These are phyloP conservation scores for Atherinosoma microstoma DNA, from an alignment of 2,797 vertebrate species.

Conservation along the genomic window DNA sequence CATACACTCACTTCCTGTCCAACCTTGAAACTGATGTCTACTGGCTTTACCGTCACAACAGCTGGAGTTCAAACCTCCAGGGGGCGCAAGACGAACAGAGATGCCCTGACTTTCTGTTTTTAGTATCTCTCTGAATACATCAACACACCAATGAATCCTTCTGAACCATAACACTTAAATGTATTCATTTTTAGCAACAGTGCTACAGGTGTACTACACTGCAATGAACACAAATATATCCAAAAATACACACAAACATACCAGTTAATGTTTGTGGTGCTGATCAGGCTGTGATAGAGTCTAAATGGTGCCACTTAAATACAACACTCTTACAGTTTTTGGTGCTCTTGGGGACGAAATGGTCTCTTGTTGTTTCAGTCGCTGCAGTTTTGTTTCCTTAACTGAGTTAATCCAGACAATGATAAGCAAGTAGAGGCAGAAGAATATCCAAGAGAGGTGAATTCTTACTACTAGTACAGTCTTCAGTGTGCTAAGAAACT, in stretches of 20 bases:
- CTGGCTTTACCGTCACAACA: constrained; percentile 62
- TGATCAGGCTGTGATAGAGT: constrained; percentile 62
- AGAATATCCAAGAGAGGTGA: constrained; percentile 12
- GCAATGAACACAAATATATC: constrained; percentile 46
- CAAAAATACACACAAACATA: constrained; percentile 29
- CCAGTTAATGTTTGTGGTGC: constrained; percentile 66
- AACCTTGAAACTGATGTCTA: constrained; percentile 75
- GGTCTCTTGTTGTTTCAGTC: constrained; percentile 67
- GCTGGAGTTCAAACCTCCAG: constrained; percentile 57
- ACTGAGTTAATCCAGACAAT: constrained; percentile 28
- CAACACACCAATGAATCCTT: constrained; percentile 53
- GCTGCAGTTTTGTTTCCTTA: constrained; percentile 44
- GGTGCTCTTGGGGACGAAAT: constrained; percentile 70
- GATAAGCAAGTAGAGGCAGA: constrained; percentile 24
- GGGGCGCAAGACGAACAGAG: constrained; percentile 41
- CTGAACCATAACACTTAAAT: constrained; percentile 51
- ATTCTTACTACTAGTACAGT: constrained; percentile 1
- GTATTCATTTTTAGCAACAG: constrained; percentile 44
- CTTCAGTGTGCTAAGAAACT: background rate
- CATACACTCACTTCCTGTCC: constrained; percentile 63
- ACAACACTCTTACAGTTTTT: constrained; percentile 60
- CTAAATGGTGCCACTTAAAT: constrained; percentile 68
- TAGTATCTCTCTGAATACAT: constrained; percentile 31
- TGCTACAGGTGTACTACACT: constrained; percentile 48
- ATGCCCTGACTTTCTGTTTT: constrained; percentile 49